Evolutionary conservation across 2,888 invertebrate genomes (phyloP).

Genomic region (Saturnia pavonia): DNA sequence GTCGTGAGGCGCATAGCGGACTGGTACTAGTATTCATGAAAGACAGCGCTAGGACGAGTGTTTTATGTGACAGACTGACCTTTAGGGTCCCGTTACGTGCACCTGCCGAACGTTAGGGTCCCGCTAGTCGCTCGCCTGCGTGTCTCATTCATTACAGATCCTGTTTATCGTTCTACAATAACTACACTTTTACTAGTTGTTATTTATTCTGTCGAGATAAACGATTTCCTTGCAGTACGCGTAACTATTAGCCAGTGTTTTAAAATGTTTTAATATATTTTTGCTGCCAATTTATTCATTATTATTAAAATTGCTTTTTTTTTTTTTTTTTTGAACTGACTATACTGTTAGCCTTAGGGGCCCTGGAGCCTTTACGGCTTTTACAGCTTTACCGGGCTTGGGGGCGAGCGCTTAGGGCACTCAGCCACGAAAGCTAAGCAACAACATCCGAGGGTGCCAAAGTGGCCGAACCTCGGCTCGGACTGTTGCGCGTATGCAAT

Average conservation of each 20-base stretch:
- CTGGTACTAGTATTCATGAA: not conserved
- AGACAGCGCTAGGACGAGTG: not conserved
- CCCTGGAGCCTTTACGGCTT: no score
- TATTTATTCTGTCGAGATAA: not conserved
- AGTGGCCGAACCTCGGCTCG: no score
- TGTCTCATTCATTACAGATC: slow-evolving; percentile 19
- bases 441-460: no score
- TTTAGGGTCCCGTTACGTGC: slow-evolving; percentile 66
- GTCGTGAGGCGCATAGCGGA: not conserved
- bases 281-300: no score
- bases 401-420: no score
- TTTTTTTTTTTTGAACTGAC: no score
- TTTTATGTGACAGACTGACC: slow-evolving; percentile 47
- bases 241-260: not conserved
- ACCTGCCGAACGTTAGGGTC: slow-evolving; percentile 62
- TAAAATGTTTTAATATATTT: not conserved
- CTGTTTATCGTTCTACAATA: slow-evolving; percentile 6
- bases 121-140: slow-evolving; percentile 49
- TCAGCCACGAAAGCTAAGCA: no score
- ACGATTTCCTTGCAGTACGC: not conserved
- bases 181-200: not conserved
- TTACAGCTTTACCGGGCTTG: no score
- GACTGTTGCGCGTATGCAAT: no score
- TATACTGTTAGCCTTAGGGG: no score
- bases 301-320: no score